Evolutionary conservation across 35 echinoderm and acorn worm genomes (phyloP).

Genomic region (Acanthaster planci): DNA sequence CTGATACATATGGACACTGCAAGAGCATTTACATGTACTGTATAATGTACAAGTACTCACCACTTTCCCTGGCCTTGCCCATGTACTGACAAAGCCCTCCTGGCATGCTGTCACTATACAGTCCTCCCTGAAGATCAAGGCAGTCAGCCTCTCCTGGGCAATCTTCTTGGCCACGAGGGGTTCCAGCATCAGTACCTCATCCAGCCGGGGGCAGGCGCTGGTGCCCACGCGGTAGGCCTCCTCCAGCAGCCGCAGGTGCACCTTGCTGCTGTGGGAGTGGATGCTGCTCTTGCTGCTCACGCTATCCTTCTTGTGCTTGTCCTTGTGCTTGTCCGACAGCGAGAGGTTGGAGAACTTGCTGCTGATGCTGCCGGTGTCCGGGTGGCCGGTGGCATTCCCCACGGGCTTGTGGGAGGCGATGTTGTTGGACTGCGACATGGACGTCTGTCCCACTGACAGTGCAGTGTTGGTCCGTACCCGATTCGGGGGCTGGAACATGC

Average conservation of each 20-base stretch:
- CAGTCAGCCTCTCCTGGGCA: slow-evolving; percentile 88
- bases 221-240: slow-evolving; percentile 84
- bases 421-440: slow-evolving; percentile 84
- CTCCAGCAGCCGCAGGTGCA: slow-evolving; percentile 86
- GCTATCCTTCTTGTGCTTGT: slow-evolving; percentile 91
- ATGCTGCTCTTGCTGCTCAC: slow-evolving; percentile 87
- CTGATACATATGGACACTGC: too few species aligned
- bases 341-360: slow-evolving; percentile 79
- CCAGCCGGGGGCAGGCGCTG: slow-evolving; percentile 81
- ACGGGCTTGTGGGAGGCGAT: slow-evolving; percentile 55
- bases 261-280: slow-evolving; percentile 83
- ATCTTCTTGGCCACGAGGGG: slow-evolving; percentile 92
- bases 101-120: slow-evolving; percentile 96
- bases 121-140: slow-evolving; percentile 88
- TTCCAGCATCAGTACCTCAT: slow-evolving; percentile 90
- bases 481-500: slow-evolving; percentile 66
- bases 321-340: slow-evolving; percentile 86
- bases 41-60: slow-evolving; percentile 82
- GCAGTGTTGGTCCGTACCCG: slow-evolving; percentile 87
- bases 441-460: slow-evolving; percentile 36
- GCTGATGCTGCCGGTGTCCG: slow-evolving; percentile 56
- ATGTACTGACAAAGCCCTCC: slow-evolving; percentile 96
- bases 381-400: slow-evolving; percentile 53
- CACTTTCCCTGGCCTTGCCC: slow-evolving; percentile 98
- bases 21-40: too few species aligned